phyloP scores from a whole-genome alignment of 1,140 invertebrate genomes.

The Musca vetustissima region DNA sequence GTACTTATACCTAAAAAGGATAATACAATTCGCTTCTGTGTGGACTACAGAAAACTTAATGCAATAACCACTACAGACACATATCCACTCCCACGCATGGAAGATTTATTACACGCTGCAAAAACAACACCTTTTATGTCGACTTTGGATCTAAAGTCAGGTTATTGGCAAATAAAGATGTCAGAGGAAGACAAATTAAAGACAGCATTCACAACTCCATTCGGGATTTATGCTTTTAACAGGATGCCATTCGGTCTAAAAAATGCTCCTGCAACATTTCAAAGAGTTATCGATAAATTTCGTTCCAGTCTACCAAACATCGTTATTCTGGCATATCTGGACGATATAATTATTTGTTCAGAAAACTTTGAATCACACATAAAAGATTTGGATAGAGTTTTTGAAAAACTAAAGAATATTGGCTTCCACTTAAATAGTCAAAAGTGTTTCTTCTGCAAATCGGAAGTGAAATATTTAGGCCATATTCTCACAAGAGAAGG shows the following conservation, averaged over 20 bases:
- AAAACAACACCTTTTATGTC: constrained; percentile 43
- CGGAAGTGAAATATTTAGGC: constrained; percentile 14
- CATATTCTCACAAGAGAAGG: constrained; percentile 17
- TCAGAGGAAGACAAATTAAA: constrained; percentile 23
- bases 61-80: constrained; percentile 38
- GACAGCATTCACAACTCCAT: constrained; percentile 14
- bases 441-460: constrained; percentile 19
- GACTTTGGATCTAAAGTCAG: constrained; percentile 49
- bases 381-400: constrained; percentile 28
- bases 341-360: constrained; percentile 50
- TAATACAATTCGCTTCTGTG: constrained; percentile 29
- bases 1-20: constrained; percentile 40
- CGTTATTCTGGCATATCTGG: constrained; percentile 45
- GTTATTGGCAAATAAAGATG: constrained; percentile 39
- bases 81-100: constrained; percentile 57
- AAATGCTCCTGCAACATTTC: constrained; percentile 25
- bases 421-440: constrained; percentile 11
- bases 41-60: constrained; percentile 44
- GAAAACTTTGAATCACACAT: constrained; percentile 28
- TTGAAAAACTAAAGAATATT: constrained; percentile 19
- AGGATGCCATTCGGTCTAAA: constrained; percentile 26
- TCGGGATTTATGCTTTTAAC: constrained; percentile 20
- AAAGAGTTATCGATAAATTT: constrained; percentile 12
- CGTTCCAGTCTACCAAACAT: constrained; percentile 28
- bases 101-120: constrained; percentile 54